A percentile compares a stretch with the other conserved stretches of the same genome.
Conservation (phyloP, 2,797 vertebrate genomes). For the Anniella stebbinsi region DNA sequence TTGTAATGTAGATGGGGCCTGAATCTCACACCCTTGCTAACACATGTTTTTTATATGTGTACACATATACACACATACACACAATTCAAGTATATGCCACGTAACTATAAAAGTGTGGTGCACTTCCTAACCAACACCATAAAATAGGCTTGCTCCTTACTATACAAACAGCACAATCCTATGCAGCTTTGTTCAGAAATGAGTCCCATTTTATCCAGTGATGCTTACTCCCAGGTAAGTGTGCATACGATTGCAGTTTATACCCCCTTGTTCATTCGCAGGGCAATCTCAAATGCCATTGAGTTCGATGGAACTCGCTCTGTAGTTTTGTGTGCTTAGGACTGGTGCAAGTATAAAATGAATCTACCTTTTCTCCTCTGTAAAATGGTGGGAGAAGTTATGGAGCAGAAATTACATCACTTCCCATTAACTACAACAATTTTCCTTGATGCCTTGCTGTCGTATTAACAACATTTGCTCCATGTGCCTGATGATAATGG, state of each 20-base stretch:
- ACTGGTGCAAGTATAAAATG: not conserved
- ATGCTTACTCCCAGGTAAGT: not conserved
- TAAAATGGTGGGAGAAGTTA: constrained; percentile 31
- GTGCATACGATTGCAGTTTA: not conserved
- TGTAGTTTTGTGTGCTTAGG: not conserved
- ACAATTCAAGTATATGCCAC: not conserved
- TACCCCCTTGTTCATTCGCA: not conserved
- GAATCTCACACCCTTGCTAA: not conserved
- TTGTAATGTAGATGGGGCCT: not conserved
- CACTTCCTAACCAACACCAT: not conserved
- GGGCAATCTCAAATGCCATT: not conserved
- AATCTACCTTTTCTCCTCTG: not conserved
- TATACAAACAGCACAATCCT: not conserved
- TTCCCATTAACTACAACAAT: constrained; percentile 53
- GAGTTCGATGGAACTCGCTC: not conserved
- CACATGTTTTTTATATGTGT: not conserved
- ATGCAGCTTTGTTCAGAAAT: not conserved
- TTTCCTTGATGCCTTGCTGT: constrained; percentile 44
- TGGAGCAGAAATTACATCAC: constrained; percentile 56
- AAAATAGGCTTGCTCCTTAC: not conserved
- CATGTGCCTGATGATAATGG: constrained; percentile 67
- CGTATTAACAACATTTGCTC: constrained; percentile 57
- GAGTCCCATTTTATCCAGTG: not conserved
- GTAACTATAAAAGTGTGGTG: not conserved
- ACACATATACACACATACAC: too few relatives aligned